Evolutionary conservation across 30 jellyfish, hydroid and myxozoan species (phyloP), one percentile per base, ranked within the genome.

Genomic region (Hydractinia echinata): DNA sequence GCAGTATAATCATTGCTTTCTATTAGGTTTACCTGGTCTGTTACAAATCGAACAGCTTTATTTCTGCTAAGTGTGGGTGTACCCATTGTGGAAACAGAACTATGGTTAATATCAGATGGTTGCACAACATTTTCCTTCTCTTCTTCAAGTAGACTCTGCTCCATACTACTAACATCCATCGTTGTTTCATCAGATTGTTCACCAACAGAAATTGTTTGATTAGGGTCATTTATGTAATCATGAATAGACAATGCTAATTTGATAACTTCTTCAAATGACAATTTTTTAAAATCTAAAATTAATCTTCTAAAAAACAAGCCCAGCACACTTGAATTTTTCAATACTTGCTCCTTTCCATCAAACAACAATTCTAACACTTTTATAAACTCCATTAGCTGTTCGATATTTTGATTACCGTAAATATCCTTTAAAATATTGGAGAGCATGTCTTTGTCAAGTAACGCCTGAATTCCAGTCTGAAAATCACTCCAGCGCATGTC

Each of bases 271-370:
- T 82, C 72, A 62, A 88, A 88, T 1, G 94, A 15, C 96, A 88
- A 77, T 82, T 83, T 88, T 56, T 83, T 84, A 54, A 74, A 81
- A 13, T 39, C 81, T 48, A 88, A 81, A 54, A 61, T 55, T 21
- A 73, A 30, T 71, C 66, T 83, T 48, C 96, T 60, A 10, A 88
- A 44, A 67, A 88, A 88, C 52, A 88, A 30, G 7, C 96, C 96
- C 13, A 77, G 1, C 15, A 77, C 53, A 55, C 85, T 77, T 21
- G 81, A 20, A 19, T 50, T 19, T 55, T 55, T 77, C 58, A 77
- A 5, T 30, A 60, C 10, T 8, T 51, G 21, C 51, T 77, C 76
- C 5, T 53, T 5, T 56, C 11, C 53, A 64, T 64, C 74, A 55
- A 60, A 77, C 55, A 77, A 56, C 15, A 30, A 53, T 14, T 77